These are phyloP conservation scores for Leptothorax acervorum DNA, from an alignment of 2,888 invertebrate species.

Conservation along the genomic window DNA sequence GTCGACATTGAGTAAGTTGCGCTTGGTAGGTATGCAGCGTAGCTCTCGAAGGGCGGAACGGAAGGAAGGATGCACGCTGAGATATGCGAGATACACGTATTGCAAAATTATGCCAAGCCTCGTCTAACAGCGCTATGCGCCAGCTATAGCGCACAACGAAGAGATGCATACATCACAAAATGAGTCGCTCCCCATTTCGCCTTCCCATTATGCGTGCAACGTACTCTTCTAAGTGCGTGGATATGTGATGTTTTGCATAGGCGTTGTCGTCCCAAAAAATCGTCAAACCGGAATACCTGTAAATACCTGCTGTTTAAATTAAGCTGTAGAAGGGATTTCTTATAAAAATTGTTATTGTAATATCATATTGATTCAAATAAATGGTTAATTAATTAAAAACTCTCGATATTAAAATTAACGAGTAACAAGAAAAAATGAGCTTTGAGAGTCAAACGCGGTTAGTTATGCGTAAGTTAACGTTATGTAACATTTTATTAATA, in stretches of 20 bases:
- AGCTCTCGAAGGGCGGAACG: conserved; percentile 44
- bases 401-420: background rate
- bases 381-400: background rate
- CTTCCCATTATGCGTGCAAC: conserved; percentile 20
- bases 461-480: background rate
- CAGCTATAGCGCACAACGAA: conserved; percentile 62
- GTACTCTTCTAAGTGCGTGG: background rate
- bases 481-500: background rate
- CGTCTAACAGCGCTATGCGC: conserved; percentile 58
- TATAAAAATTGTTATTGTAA: conserved; percentile 1
- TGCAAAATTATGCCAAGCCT: conserved; percentile 67
- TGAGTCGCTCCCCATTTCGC: conserved; percentile 26
- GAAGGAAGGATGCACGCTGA: conserved; percentile 64
- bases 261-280: background rate
- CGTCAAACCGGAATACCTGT: background rate
- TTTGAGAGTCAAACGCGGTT: background rate
- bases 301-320: background rate
- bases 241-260: background rate
- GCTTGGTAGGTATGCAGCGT: background rate
- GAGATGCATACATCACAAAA: conserved; percentile 66
- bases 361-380: background rate
- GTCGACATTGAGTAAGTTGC: conserved; percentile 29
- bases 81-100: conserved; percentile 65
- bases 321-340: background rate
- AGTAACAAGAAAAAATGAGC: background rate